Evolutionary conservation across 2,888 invertebrate genomes (phyloP).

Genomic region (Coenonympha arcania): DNA sequence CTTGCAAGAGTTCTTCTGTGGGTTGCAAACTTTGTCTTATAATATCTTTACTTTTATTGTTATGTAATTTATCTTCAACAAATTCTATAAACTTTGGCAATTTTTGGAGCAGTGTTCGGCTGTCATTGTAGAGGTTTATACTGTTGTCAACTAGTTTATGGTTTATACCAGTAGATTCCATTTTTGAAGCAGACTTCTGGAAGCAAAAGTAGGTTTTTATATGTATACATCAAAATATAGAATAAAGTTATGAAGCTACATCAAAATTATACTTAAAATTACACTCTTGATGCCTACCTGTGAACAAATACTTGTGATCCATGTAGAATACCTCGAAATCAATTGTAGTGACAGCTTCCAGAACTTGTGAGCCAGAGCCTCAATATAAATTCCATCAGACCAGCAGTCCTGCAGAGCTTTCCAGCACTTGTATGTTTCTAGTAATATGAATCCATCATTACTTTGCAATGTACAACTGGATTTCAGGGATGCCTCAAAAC

Average conservation of each 20-base stretch:
- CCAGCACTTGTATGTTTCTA: slow-evolving; percentile 69
- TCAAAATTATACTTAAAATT: background rate
- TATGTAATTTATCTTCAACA: slow-evolving; percentile 44
- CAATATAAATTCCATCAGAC: slow-evolving; percentile 84
- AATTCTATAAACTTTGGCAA: slow-evolving; percentile 48
- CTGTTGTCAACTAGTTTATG: slow-evolving; percentile 53
- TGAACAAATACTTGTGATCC: slow-evolving; percentile 71
- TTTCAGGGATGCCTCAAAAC: slow-evolving; percentile 56
- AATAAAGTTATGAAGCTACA: too few relatives aligned
- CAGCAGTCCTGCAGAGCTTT: slow-evolving; percentile 77
- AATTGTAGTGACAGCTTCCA: slow-evolving; percentile 92
- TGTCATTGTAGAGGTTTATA: slow-evolving; percentile 57
- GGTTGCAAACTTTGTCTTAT: slow-evolving; percentile 45
- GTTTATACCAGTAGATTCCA: slow-evolving; percentile 49
- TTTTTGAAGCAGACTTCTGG: slow-evolving; percentile 43
- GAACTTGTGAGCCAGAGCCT: slow-evolving; percentile 85
- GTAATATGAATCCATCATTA: slow-evolving; percentile 60
- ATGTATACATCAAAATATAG: background rate
- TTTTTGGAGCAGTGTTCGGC: slow-evolving; percentile 43
- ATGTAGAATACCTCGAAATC: slow-evolving; percentile 83
- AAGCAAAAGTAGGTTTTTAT: slow-evolving; percentile 31
- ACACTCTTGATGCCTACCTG: slow-evolving; percentile 42
- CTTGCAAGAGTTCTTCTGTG: slow-evolving; percentile 43
- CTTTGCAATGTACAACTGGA: slow-evolving; percentile 43
- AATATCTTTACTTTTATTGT: slow-evolving; percentile 40